Evolutionary conservation across 2,888 invertebrate species (phyloP), one percentile per base, ranked within the genome.

Genomic region (Blastobasis adustella): DNA sequence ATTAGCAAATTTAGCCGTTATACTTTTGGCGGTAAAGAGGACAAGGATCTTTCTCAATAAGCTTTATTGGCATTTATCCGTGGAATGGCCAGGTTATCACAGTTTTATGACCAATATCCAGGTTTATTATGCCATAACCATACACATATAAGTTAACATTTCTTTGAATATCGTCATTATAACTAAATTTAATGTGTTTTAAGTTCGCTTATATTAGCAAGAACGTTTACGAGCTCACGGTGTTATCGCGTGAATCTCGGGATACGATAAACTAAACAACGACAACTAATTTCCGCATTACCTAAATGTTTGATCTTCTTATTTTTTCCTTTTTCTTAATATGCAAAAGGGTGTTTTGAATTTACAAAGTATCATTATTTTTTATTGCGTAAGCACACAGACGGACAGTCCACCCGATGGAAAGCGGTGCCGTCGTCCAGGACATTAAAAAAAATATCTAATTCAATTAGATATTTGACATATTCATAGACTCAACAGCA

Each of bases 51-150:
- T 62, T 60, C 65, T 61, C 51, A 66, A 74, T 67, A 69, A 63
- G 67, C 66, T 73, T 74, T 65, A 73, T 71, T 66, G 69, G 62
- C 62, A 68, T 63, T 78, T 73, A 77, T 74, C 68, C 64, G 59
- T 65, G 66, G 60, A 65, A 65, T 63, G 63, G 60, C 61, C 61
- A 61, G 59, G 61, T 62, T 68, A 66, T 67, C 55, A 23, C 23
- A 58, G 52, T 71, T 66, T 69, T 63, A 69, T 64, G 67, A 69
- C 66, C 65, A 66, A 69, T 69, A 74, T 70, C 66, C 66, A 65
- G 71, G 74, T 79, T 79, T 76, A 79, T 37, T 40, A 37, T 52
- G 52, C 52, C 46, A 52, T 23, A 23, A 23, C 23, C 23, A 23
- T 23, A 23, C 23, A 23, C 23, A 23, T 23, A 50, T 60, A 55